Percentiles rank a stretch among this genome's conserved stretches.
Conservation (phyloP, 2,113 vertebrate genomes). For the Rhabdornis inornatus region DNA sequence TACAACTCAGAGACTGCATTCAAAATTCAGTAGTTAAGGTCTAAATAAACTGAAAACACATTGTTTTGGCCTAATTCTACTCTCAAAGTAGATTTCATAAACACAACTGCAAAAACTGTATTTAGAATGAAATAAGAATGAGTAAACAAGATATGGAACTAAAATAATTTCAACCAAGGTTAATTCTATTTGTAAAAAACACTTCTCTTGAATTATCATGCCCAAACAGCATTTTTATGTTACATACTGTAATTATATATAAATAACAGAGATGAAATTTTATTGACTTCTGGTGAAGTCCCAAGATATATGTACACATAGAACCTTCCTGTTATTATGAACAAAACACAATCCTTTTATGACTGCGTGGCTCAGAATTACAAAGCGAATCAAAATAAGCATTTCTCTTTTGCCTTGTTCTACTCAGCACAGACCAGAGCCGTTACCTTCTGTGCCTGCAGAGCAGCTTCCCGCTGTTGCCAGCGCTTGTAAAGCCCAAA, state of each 20-base stretch:
- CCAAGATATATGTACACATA: not conserved
- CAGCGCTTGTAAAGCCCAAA: constrained; percentile 98
- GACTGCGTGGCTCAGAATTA: rapidly evolving
- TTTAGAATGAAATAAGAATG: not conserved
- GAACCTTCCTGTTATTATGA: not conserved
- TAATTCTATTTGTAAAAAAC: not conserved
- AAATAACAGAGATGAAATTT: not conserved
- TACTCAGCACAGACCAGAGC: rapidly evolving
- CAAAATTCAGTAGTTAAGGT: not conserved
- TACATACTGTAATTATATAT: not conserved
- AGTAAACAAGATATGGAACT: not conserved
- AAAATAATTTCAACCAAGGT: not conserved
- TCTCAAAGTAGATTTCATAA: not conserved
- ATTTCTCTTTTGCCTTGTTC: not conserved
- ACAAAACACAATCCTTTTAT: not conserved
- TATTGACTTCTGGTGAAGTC: not conserved
- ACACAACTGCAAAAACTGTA: not conserved
- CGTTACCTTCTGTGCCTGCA: constrained; percentile 91
- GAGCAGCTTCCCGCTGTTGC: constrained; percentile 92
- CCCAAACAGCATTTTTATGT: not conserved
- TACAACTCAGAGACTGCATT: not conserved
- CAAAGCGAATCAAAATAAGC: not conserved
- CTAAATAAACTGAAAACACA: not conserved
- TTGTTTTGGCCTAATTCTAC: not conserved
- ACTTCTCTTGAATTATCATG: not conserved